Conservation (phyloP, 2,888 invertebrate species). For the Chloromyia formosa region DNA sequence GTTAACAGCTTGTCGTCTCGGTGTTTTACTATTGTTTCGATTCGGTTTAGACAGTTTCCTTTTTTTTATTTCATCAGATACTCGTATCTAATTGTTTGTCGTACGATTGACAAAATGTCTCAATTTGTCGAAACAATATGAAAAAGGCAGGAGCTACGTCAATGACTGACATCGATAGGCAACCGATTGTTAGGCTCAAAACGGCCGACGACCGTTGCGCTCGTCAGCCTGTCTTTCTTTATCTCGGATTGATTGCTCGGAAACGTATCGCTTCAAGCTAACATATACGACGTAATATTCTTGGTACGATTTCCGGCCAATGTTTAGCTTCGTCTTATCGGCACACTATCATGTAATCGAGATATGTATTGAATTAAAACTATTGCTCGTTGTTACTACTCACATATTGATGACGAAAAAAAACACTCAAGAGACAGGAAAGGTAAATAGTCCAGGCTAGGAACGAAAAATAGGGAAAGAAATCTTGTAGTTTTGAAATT, state of each 20-base stretch:
- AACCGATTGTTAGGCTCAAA: background rate
- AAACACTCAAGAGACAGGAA: constrained; percentile 33
- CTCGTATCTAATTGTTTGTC: constrained; percentile 10
- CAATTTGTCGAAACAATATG: constrained; percentile 30
- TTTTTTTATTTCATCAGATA: too few species aligned
- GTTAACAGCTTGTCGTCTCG: constrained; percentile 20
- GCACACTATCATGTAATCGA: constrained; percentile 36
- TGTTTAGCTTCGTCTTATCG: constrained; percentile 41
- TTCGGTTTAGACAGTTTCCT: too few species aligned
- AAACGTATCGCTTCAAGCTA: constrained; percentile 4
- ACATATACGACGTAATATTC: constrained; percentile 12
- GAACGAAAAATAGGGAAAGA: too few species aligned
- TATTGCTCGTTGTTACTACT: constrained; percentile 9
- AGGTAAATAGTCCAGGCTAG: constrained; percentile 21
- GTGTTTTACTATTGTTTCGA: constrained; percentile 33
- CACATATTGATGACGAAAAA: background rate
- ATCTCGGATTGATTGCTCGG: constrained; percentile 21
- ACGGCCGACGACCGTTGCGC: too few species aligned
- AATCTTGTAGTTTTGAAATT: too few species aligned
- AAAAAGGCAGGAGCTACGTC: background rate
- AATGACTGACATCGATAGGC: constrained; percentile 16
- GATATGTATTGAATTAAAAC: constrained; percentile 38
- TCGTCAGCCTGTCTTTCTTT: constrained; percentile 21
- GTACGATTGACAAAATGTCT: constrained; percentile 1
- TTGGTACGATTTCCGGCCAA: constrained; percentile 30